Evolutionary conservation across 1,140 invertebrate genomes (phyloP).

Genomic region (Steinernema feltiae): DNA sequence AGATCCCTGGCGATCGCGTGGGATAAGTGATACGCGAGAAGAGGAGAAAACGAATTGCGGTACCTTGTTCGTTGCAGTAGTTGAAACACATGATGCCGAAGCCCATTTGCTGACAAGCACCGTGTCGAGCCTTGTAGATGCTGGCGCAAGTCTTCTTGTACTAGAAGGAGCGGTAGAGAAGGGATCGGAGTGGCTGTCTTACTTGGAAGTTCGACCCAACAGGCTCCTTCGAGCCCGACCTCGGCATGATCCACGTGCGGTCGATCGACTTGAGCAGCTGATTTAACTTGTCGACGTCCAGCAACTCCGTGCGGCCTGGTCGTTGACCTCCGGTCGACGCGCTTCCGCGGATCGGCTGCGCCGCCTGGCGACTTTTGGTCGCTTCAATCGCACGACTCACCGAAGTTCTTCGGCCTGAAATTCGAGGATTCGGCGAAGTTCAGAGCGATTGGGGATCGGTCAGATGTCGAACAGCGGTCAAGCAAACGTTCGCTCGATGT

Average conservation of each 20-base stretch:
- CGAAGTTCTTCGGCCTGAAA: neutral
- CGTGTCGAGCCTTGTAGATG: constrained; percentile 55
- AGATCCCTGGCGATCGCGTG: neutral
- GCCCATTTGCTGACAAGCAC: constrained; percentile 50
- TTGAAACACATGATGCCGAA: constrained; percentile 58
- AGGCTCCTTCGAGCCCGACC: constrained; percentile 43
- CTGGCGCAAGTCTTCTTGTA: constrained; percentile 57
- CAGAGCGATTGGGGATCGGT: neutral
- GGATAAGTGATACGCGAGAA: neutral
- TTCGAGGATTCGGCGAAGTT: neutral
- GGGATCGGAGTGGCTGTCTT: neutral
- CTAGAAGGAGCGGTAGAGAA: constrained; percentile 26
- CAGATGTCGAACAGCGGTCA: neutral
- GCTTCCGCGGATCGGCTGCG: neutral
- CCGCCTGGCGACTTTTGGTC: neutral
- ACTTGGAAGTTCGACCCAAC: constrained; percentile 56
- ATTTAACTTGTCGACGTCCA: constrained; percentile 51
- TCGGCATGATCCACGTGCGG: constrained; percentile 51
- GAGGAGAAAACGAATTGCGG: constrained; percentile 1
- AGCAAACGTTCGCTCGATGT: neutral
- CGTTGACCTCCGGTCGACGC: constrained; percentile 18
- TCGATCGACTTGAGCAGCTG: constrained; percentile 48
- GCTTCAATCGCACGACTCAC: neutral
- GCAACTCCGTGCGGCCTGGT: constrained; percentile 38
- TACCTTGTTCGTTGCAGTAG: constrained; percentile 53